Base-by-base conservation (phyloP, 2,888 invertebrate species). In the Magallana nippona region DNA sequence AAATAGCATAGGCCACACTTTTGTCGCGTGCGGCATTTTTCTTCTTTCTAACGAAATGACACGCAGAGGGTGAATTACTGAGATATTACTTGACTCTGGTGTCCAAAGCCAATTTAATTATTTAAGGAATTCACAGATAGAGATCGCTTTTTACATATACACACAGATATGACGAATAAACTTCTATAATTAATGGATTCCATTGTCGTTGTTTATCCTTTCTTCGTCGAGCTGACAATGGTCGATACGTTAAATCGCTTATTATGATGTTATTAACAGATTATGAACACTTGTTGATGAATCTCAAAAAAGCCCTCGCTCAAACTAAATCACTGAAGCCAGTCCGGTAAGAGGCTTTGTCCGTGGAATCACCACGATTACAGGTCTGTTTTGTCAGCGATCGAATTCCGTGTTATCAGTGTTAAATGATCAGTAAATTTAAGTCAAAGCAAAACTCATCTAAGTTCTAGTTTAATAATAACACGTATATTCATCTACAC, bases 91-190 rank as follows among this genome's bases (percentile, higher is more conserved):
- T 22, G 15, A 15, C 71, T 27, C 2, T 60, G 60, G 15, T 27
- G 22, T 71, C 15, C 71, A 71, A 71, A 32, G 11, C 32, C 71
- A 71, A 71, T 71, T 15, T 2, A 71, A 71, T 71, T 71, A 71
- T 71, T 22, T 22, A 27, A 27, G 71, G 71, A 71, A 71, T 71
- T 22, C 32, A 27, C 22, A 44, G 44, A 44, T 44, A 44, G 44
- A 3, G 8, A 44, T 44, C 3, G 44, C 44, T 44, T 44, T 44
- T 8, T 44, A 44, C 44, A 3, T 44, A 44, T 44, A 44, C 44
- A 44, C 44, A 44, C 44, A 44, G 44, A 44, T 44, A 44, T 5
- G 44, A 44, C 44, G 44, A 44, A 44, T 44, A 8, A 5, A 44
- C 44, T 5, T 44, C 44, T 44, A 5, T 44, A 27, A 71, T 71